These are phyloP conservation scores for Synaphobranchus kaupii DNA, from an alignment of 2,797 vertebrate genomes.

Conservation along the genomic window DNA sequence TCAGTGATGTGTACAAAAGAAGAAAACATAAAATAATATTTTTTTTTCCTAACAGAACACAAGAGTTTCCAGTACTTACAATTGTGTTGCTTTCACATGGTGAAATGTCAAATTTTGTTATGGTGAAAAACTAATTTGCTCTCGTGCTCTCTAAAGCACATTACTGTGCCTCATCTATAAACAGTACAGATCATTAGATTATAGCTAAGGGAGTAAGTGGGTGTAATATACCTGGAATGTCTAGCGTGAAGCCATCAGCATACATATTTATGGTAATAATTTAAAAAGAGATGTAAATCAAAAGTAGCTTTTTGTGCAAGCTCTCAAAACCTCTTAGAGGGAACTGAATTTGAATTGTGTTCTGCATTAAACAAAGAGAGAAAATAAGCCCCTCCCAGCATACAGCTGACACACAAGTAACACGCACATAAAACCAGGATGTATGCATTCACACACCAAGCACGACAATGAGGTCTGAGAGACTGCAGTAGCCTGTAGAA, in stretches of 20 bases:
- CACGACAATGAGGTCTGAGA: neutral
- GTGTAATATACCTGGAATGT: slow-evolving; percentile 1
- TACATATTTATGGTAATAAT: slow-evolving; percentile 17
- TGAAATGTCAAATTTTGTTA: neutral
- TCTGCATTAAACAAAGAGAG: neutral
- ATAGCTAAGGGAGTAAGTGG: neutral
- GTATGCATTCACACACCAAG: neutral
- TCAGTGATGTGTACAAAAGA: slow-evolving; percentile 7
- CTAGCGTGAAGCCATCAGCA: neutral
- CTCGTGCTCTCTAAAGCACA: neutral
- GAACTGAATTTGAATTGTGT: neutral
- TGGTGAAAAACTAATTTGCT: neutral
- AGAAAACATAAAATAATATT: neutral
- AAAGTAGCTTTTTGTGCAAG: neutral
- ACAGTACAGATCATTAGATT: neutral
- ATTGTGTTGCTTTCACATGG: neutral
- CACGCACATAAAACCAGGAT: neutral
- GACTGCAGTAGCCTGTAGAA: neutral
- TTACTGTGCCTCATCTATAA: neutral
- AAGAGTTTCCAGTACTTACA: neutral
- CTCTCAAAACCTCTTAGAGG: neutral
- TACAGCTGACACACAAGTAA: neutral
- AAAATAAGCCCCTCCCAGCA: neutral
- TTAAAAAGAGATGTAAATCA: neutral
- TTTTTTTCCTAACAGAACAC: neutral